These are phyloP conservation scores for Mobula birostris DNA, from an alignment of 2,113 vertebrate genomes.

Conservation along the genomic window DNA sequence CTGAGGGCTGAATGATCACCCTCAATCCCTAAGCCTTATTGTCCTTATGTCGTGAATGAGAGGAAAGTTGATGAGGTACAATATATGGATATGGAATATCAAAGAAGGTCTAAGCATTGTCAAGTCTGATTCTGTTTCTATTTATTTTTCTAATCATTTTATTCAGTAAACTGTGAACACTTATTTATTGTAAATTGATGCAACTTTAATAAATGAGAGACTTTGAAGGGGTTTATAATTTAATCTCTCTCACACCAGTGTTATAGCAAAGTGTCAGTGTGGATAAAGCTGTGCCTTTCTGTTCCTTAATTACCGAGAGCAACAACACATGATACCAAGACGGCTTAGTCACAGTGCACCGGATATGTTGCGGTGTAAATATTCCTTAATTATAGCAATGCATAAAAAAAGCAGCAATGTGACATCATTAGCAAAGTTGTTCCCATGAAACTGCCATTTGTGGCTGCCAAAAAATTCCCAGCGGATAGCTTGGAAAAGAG, in stretches of 20 bases:
- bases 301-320: slow-evolving; percentile 19
- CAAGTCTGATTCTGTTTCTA: too few species aligned
- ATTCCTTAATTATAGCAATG: slow-evolving; percentile 3
- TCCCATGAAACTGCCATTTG: neutral
- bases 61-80: too few species aligned
- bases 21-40: too few species aligned
- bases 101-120: too few species aligned
- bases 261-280: too few species aligned
- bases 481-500: neutral
- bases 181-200: neutral
- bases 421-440: neutral
- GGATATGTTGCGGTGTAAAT: slow-evolving; percentile 7
- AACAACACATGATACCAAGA: neutral
- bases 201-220: neutral
- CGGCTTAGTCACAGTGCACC: neutral
- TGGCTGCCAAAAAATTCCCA: neutral
- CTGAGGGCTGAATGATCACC: too few species aligned
- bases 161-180: neutral
- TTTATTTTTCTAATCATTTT: too few species aligned
- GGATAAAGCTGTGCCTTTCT: neutral
- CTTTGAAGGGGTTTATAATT: neutral
- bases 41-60: too few species aligned
- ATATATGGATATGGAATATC: too few species aligned
- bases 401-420: neutral
- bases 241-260: neutral